A percentile compares a stretch with the other conserved stretches of the same genome.
Conservation (phyloP, 1,140 invertebrate genomes). For the Aphelinus certus region DNA sequence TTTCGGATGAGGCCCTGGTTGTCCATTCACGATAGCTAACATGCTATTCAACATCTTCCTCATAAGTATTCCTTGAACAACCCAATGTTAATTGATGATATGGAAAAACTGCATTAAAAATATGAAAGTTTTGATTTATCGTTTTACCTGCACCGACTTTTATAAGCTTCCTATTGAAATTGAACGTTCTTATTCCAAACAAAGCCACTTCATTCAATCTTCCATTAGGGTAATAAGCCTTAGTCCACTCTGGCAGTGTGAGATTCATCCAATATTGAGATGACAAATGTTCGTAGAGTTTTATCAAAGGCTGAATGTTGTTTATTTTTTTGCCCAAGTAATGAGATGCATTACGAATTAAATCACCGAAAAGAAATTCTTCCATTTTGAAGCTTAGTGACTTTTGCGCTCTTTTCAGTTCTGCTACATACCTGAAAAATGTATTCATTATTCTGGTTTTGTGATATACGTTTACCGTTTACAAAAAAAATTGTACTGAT, state of each 20-base stretch:
- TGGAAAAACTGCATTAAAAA: no score
- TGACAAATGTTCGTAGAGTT: conserved; percentile 50
- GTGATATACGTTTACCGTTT: no score
- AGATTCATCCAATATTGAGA: conserved; percentile 46
- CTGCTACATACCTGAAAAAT: conserved; percentile 34
- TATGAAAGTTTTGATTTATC: no score
- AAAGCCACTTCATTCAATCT: conserved; percentile 32
- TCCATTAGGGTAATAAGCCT: conserved; percentile 47
- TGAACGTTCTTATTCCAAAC: conserved; percentile 62
- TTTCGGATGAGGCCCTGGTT: conserved; percentile 51
- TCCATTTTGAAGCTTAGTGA: conserved; percentile 16
- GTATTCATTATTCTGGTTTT: no score
- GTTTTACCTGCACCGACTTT: conserved; percentile 56
- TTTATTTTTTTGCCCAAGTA: conserved; percentile 48
- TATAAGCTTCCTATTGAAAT: conserved; percentile 60
- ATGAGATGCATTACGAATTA: conserved; percentile 44
- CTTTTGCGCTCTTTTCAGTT: conserved; percentile 5
- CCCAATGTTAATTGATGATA: no score
- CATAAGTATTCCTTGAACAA: neutral
- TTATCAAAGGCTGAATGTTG: conserved; percentile 40
- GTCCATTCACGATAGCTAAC: conserved; percentile 43
- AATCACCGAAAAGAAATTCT: conserved; percentile 32
- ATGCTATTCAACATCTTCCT: neutral
- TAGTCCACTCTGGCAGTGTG: conserved; percentile 50
- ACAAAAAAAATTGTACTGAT: no score